Evolutionary conservation across 2,888 invertebrate genomes (phyloP), one percentile per base, ranked within the genome.

Genomic region (Micoletzkya japonica): DNA sequence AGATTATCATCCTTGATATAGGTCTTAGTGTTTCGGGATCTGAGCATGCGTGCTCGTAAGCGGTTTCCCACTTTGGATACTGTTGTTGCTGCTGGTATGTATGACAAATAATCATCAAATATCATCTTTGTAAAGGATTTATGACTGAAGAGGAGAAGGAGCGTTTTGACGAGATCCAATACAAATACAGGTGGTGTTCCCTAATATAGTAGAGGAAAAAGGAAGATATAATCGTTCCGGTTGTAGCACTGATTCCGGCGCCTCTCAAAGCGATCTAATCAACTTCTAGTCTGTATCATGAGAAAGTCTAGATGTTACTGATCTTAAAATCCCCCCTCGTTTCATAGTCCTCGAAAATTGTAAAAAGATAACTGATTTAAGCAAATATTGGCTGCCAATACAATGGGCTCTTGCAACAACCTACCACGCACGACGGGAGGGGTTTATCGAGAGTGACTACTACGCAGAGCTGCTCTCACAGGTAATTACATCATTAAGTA

Each of bases 81-180:
- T 0, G 77, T 80, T 2, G 78, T 75, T 26, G 79, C 79, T n/a
- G 79, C 79, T 20, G 76, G 76, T 74, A 24, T 14, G 7, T 4
- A 17, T 32, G 1, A 26, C 1, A 32, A 57, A 28, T 26, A 28
- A 24, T 4, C 17, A 1, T 54, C 28, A 20, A 10, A 4, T 50
- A 4, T 17, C 50, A 50, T 50, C 20, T 3, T 50, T 50, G 4
- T 4, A 39, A 52, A 14, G 78, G 79, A 4, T 77, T 78, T 72
- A 77, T 80, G 77, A 78, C 77, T 72, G 74, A 73, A 24, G 78
- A 80, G 37, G 79, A 80, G 57, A 77, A 77, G 60, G 77, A 60
- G n/a, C 76, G 76, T 34, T 80, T 80, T 44, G 79, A 80, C 58
- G 73, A 73, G 61, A 80, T 80, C 34, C 78, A 80, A 58, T 80